Evolutionary conservation across 2,797 vertebrate genomes (phyloP), one percentile per base, ranked within the genome.

Genomic region (Ataeniobius toweri): DNA sequence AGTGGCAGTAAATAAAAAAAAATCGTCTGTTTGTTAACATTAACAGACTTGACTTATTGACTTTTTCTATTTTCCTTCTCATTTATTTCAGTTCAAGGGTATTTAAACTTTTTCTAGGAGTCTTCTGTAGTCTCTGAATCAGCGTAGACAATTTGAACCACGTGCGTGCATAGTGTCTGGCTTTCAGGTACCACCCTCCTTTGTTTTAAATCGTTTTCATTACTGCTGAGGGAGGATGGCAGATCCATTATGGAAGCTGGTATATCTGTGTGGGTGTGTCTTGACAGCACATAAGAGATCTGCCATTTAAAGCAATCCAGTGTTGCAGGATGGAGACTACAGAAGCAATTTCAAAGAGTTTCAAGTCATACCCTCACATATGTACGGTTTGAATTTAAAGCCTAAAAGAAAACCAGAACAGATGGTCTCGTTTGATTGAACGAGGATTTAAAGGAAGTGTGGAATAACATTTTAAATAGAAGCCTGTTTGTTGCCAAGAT

Each of bases 171-270:
- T 91, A 91, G 89, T 88, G 83, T 93, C 91, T 93, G 92, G 91
- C 94, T 92, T 87, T 89, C 93, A 95, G 93, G 94, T 95, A 91
- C 89, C 90, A 90, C 92, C 93, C 91, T 93, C 92, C 92, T 94
- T 94, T 94, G 93, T 94, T 94, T 94, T 92, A 90, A 91, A 94
- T 93, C 93, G 92, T 92, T 92, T 95, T 95, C 93, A 95, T 94
- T 95, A 94, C 91, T 93, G 92, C 92, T 86, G 87, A 93, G 89
- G 88, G 91, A 94, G 93, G 92, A 90, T 92, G 93, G 93, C 92
- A 92, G 89, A 94, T 92, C 90, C 90, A 92, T 93, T 94, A 92
- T 92, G 90, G 93, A 86, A 92, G 90, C 88, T 75, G 80, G 83
- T 82, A 89, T 86, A 89, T 92, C 89, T 94, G 88, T 91, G 93